phyloP scores from a whole-genome alignment of 30 jellyfish, hydroid and myxozoan genomes.

The Aurelia aurita region DNA sequence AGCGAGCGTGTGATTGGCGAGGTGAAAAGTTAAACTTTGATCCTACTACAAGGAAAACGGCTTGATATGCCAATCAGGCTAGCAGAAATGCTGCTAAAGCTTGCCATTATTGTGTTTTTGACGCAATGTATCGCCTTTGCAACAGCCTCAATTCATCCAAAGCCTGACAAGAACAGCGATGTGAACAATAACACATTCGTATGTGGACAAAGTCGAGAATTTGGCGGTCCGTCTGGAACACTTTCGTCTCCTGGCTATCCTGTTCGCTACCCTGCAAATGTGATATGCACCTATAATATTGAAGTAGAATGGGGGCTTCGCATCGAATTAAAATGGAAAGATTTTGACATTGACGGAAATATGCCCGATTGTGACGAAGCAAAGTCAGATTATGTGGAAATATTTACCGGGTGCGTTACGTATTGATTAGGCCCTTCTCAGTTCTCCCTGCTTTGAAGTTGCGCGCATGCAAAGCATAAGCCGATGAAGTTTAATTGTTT shows the following conservation, averaged over 20 bases:
- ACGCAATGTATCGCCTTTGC: not conserved
- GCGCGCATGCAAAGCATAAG: too few species aligned
- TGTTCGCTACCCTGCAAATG: constrained; percentile 37
- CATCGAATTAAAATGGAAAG: constrained; percentile 53
- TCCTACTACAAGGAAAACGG: too few species aligned
- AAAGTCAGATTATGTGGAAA: constrained; percentile 38
- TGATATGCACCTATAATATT: constrained; percentile 46
- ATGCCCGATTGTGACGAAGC: constrained; percentile 64
- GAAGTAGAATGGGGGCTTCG: constrained; percentile 27
- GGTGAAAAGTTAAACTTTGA: too few species aligned
- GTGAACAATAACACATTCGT: constrained; percentile 5
- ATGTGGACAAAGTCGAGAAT: constrained; percentile 1
- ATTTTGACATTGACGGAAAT: constrained; percentile 58
- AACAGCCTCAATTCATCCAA: constrained; percentile 27
- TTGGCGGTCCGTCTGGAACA: not conserved
- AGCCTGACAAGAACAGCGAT: not conserved
- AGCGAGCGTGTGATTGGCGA: too few species aligned
- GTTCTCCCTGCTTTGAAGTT: too few species aligned
- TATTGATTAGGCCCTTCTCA: too few species aligned
- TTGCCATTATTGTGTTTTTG: too few species aligned
- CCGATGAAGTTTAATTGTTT: too few species aligned
- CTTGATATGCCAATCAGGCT: too few species aligned
- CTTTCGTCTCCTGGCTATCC: constrained; percentile 49
- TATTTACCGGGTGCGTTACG: constrained; percentile 55
- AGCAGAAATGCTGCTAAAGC: too few species aligned